Evolutionary conservation across 2,113 vertebrate species (phyloP).

Genomic region (Proterorhinus semilunaris): DNA sequence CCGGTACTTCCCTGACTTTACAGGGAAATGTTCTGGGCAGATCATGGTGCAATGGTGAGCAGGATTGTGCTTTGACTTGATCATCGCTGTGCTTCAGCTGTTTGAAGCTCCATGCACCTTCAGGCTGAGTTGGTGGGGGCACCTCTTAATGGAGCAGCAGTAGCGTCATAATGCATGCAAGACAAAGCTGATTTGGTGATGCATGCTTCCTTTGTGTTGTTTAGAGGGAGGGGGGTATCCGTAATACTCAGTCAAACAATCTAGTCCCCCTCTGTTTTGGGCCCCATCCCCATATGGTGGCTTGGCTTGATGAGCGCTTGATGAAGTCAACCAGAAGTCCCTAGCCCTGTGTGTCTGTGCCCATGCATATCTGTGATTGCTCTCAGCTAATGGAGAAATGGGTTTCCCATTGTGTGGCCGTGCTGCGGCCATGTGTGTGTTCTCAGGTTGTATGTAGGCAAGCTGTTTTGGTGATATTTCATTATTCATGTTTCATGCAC

Average conservation of each 20-base stretch:
- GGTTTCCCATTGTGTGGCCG: slow-evolving; percentile 53
- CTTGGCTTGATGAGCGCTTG: slow-evolving; percentile 74
- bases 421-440: slow-evolving; percentile 47
- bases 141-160: slow-evolving; percentile 58
- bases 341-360: slow-evolving; percentile 23
- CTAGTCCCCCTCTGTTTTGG: slow-evolving; percentile 65
- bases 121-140: slow-evolving; percentile 42
- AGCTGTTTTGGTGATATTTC: slow-evolving; percentile 72
- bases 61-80: slow-evolving; percentile 32
- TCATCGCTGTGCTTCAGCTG: slow-evolving; percentile 60
- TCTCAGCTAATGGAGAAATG: slow-evolving; percentile 68
- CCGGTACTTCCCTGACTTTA: slow-evolving; percentile 14
- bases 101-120: slow-evolving; percentile 61
- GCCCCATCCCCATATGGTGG: slow-evolving; percentile 76
- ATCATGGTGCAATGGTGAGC: slow-evolving; percentile 37
- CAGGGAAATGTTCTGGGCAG: slow-evolving; percentile 10
- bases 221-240: slow-evolving; percentile 20
- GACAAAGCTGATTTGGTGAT: slow-evolving; percentile 71
- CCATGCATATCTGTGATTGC: slow-evolving; percentile 53
- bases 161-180: slow-evolving; percentile 70
- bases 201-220: slow-evolving; percentile 74
- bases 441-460: slow-evolving; percentile 60
- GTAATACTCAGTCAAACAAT: slow-evolving; percentile 41
- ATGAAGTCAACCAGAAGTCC: slow-evolving; percentile 71
- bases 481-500: slow-evolving; percentile 74